These are phyloP conservation scores for Sebastes trivittatus DNA, from an alignment of 2,797 vertebrate genomes.

Conservation along the genomic window DNA sequence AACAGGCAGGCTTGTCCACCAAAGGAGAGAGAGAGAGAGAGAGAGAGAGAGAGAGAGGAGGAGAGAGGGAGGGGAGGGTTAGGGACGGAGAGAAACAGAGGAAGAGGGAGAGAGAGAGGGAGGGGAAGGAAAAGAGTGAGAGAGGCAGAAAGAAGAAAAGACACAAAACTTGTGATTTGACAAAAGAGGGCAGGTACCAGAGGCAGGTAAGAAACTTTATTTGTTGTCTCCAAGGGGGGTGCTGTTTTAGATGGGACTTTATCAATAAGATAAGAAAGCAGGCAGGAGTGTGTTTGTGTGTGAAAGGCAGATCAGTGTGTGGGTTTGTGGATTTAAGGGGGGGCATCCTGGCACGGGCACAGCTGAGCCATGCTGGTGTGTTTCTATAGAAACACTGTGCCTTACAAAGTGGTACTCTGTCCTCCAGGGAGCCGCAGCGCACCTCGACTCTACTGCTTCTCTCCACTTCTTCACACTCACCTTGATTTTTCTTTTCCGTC, in stretches of 20 bases:
- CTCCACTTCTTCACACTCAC: slow-evolving; percentile 7
- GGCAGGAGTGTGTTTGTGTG: slow-evolving; percentile 7
- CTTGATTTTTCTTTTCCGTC: slow-evolving; percentile 22
- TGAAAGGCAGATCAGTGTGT: slow-evolving; percentile 1
- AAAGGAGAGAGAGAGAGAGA: slow-evolving; percentile 26
- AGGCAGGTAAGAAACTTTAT: slow-evolving; percentile 80
- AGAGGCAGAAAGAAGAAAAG: slow-evolving; percentile 69
- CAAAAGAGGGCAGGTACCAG: slow-evolving; percentile 82
- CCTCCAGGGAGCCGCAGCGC: slow-evolving; percentile 17
- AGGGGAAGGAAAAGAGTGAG: slow-evolving; percentile 50
- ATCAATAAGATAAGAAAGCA: slow-evolving; percentile 16
- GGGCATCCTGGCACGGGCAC: slow-evolving; percentile 46
- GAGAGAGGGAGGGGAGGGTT: slow-evolving; percentile 27
- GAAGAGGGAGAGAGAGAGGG: slow-evolving; percentile 36
- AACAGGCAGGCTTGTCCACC: slow-evolving; percentile 54
- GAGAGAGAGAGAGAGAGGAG: slow-evolving; percentile 7
- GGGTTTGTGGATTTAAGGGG: slow-evolving; percentile 23
- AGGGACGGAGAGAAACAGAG: slow-evolving; percentile 22
- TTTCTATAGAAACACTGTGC: slow-evolving; percentile 76
- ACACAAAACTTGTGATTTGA: slow-evolving; percentile 73
- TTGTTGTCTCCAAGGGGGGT: slow-evolving; percentile 34
- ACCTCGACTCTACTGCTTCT: neutral
- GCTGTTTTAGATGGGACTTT: neutral
- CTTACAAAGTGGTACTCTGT: slow-evolving; percentile 49
- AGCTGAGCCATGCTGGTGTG: slow-evolving; percentile 46